Conservation (phyloP, 2,797 vertebrate species). For the Rhinella marina region DNA sequence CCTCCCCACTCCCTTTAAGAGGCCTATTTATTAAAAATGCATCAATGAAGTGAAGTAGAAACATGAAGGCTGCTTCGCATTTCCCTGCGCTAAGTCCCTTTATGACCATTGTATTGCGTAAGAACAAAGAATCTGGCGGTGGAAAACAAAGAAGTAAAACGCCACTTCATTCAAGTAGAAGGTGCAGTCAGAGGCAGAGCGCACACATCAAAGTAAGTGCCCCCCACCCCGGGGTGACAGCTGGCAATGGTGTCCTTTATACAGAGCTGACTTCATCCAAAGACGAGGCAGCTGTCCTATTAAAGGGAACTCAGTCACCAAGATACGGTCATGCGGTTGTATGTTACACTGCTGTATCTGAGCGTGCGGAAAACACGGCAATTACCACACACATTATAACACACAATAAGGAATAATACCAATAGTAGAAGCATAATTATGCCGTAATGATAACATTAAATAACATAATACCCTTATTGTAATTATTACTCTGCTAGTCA, state of each 20-base stretch:
- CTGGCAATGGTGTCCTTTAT: not conserved
- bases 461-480: no score
- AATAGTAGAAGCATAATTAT: not conserved
- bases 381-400: not conserved
- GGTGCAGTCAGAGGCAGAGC: not conserved
- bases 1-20: not conserved
- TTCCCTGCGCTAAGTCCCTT: not conserved
- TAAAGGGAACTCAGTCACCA: not conserved
- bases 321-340: not conserved
- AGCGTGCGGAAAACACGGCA: not conserved
- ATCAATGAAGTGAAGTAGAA: not conserved
- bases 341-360: not conserved
- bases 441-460: not conserved
- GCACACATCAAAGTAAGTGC: conserved; percentile 29
- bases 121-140: conserved; percentile 6
- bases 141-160: not conserved
- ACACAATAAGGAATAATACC: no score
- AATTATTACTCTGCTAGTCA: not conserved
- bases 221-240: not conserved
- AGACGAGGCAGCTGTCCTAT: conserved; percentile 45
- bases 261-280: not conserved
- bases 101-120: not conserved
- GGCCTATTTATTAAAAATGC: not conserved
- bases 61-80: conserved; percentile 22
- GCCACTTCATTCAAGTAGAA: not conserved